Percentiles rank a stretch among this genome's conserved stretches.
phyloP scores from a whole-genome alignment of 1,140 invertebrate species.

The Trichonephila clavipes region DNA sequence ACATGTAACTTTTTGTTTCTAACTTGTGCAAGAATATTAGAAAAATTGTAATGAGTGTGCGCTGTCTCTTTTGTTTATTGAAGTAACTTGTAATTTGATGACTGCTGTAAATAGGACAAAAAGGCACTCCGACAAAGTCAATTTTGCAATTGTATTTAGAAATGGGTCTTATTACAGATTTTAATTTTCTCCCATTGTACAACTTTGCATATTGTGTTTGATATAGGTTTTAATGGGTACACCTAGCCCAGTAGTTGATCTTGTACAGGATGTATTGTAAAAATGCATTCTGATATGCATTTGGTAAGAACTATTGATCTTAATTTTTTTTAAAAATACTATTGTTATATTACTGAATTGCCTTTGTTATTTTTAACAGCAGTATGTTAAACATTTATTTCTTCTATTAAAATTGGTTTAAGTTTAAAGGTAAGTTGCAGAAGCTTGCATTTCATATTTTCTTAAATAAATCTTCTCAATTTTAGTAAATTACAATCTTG shows the following conservation, averaged over 20 bases:
- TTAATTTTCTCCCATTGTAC: slow-evolving; percentile 65
- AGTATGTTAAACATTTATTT: not conserved
- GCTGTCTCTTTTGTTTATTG: not conserved
- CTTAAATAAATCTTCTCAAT: too few species aligned
- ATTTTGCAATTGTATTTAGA: slow-evolving; percentile 53
- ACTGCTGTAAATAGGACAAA: slow-evolving; percentile 54
- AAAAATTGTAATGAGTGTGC: not conserved
- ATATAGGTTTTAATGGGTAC: slow-evolving; percentile 74
- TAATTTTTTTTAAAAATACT: not conserved
- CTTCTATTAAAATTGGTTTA: not conserved
- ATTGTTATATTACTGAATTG: not conserved
- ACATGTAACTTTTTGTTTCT: not conserved
- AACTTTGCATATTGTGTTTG: slow-evolving; percentile 69
- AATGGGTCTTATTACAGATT: slow-evolving; percentile 56
- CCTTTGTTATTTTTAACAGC: not conserved
- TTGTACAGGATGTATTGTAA: slow-evolving; percentile 66
- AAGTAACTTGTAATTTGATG: slow-evolving; percentile 36
- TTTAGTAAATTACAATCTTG: too few species aligned
- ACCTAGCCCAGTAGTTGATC: slow-evolving; percentile 74
- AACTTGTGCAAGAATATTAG: not conserved
- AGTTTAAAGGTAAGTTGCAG: not conserved
- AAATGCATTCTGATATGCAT: slow-evolving; percentile 48
- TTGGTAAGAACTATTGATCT: not conserved
- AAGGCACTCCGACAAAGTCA: slow-evolving; percentile 62
- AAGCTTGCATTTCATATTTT: not conserved